These are phyloP conservation scores for Dasypus novemcinctus DNA, from an alignment of 2,113 vertebrate genomes.

Conservation along the genomic window DNA sequence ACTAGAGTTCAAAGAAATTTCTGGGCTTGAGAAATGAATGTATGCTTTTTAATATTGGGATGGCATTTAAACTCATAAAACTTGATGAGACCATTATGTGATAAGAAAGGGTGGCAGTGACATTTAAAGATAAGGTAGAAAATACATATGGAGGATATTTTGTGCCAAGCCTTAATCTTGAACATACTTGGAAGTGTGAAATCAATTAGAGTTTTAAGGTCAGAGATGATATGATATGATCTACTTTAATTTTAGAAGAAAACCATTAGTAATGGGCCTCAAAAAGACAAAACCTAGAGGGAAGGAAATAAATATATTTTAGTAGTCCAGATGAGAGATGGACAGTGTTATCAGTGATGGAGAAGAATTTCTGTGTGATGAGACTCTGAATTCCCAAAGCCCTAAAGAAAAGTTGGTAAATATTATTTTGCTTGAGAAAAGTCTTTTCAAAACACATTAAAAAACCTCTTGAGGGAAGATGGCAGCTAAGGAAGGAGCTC, in stretches of 20 bases:
- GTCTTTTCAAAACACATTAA: not conserved
- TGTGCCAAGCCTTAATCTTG: not conserved
- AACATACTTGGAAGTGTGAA: not conserved
- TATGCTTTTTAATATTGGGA: not conserved
- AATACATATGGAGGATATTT: not conserved
- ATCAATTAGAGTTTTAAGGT: not conserved
- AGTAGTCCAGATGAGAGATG: not conserved
- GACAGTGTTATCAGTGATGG: not conserved
- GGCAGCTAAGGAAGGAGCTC: too few relatives aligned
- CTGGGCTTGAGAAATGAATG: not conserved
- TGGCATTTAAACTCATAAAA: not conserved
- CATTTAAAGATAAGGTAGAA: not conserved
- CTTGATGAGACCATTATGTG: not conserved
- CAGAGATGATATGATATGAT: not conserved
- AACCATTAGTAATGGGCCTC: not conserved
- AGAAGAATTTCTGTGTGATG: not conserved
- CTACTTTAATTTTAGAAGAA: slow-evolving; percentile 13
- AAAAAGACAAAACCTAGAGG: not conserved
- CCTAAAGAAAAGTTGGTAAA: not conserved
- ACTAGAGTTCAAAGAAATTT: not conserved
- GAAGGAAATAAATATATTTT: not conserved
- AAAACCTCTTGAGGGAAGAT: not conserved
- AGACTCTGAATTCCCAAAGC: not conserved
- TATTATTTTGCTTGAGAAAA: not conserved
- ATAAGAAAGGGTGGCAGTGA: not conserved